A percentile compares a stretch with the other conserved stretches of the same genome.
phyloP scores from a whole-genome alignment of 2,888 invertebrate genomes.

The Pheosia tremula region DNA sequence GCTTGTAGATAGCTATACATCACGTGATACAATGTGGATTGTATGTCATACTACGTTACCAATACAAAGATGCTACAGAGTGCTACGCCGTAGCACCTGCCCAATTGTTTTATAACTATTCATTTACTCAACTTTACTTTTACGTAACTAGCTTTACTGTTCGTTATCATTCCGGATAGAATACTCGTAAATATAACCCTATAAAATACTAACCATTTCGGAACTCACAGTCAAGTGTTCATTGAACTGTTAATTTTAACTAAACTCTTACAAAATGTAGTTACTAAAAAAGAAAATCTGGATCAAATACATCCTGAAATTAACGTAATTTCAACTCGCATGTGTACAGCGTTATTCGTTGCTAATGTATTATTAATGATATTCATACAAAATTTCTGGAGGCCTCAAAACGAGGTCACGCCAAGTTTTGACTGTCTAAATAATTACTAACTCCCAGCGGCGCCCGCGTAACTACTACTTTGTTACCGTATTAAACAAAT shows the following conservation, averaged over 20 bases:
- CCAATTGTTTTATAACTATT: too few species aligned
- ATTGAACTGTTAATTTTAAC: constrained; percentile 23
- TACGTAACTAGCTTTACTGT: too few species aligned
- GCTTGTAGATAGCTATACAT: too few species aligned
- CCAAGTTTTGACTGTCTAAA: constrained; percentile 70
- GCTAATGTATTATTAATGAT: constrained; percentile 73
- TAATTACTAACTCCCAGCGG: constrained; percentile 61
- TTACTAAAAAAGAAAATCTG: constrained; percentile 33
- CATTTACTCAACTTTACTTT: too few species aligned
- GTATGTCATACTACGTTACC: neutral
- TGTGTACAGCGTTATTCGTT: constrained; percentile 40
- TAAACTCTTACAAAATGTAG: constrained; percentile 21
- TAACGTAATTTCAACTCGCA: constrained; percentile 48
- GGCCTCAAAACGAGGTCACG: constrained; percentile 62
- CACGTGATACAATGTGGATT: neutral
- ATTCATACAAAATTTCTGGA: constrained; percentile 66
- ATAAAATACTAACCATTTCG: too few species aligned
- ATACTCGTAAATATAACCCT: too few species aligned
- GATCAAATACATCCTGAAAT: constrained; percentile 34
- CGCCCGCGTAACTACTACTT: constrained; percentile 28
- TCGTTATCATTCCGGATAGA: too few species aligned
- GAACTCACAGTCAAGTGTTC: constrained; percentile 2
- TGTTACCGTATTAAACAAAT: constrained; percentile 39
- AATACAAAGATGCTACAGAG: neutral
- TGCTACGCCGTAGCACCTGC: neutral